These are phyloP conservation scores for Struthidea cinerea DNA, from an alignment of 2,113 vertebrate species.

Conservation along the genomic window DNA sequence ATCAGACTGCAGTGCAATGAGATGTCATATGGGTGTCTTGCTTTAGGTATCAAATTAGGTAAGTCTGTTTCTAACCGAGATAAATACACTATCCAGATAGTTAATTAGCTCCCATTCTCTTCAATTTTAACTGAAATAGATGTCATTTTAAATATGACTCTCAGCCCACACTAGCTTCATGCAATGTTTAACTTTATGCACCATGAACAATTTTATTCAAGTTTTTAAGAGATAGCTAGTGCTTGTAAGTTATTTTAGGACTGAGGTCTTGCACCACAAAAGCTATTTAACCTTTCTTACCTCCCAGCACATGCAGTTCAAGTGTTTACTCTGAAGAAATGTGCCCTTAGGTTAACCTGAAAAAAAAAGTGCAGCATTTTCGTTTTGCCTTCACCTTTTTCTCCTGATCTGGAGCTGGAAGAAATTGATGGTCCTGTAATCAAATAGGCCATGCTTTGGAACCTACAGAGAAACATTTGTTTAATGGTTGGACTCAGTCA, in stretches of 20 bases:
- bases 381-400: not conserved
- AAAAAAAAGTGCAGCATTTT: not conserved
- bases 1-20: not conserved
- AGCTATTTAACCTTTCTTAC: not conserved
- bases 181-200: not conserved
- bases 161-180: not conserved
- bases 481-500: not conserved
- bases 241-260: not conserved
- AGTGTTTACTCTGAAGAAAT: not conserved
- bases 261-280: not conserved
- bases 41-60: not conserved
- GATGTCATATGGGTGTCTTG: not conserved
- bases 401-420: not conserved
- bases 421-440: not conserved
- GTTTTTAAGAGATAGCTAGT: not conserved
- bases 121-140: not conserved
- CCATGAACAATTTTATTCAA: not conserved
- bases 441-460: not conserved
- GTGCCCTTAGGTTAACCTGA: not conserved
- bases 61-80: not conserved
- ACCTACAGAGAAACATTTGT: not conserved
- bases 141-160: not conserved
- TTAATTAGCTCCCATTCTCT: not conserved
- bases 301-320: not conserved
- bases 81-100: not conserved